phyloP scores from a whole-genome alignment of 2,797 vertebrate genomes.

The Morelia viridis region DNA sequence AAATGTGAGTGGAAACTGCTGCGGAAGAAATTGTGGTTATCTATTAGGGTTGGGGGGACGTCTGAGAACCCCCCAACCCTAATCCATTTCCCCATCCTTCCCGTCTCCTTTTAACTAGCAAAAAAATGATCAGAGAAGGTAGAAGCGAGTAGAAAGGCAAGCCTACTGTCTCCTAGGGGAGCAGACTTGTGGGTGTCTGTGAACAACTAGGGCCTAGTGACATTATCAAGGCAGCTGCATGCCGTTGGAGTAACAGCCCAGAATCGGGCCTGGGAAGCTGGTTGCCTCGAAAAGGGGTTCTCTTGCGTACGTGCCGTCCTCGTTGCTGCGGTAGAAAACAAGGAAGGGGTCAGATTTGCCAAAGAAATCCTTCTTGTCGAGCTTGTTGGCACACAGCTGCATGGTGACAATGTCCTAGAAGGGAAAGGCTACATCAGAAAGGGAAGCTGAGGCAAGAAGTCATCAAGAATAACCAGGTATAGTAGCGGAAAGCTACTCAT shows the following conservation, averaged over 20 bases:
- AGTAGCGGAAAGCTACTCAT: neutral
- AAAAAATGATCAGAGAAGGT: neutral
- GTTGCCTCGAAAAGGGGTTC: neutral
- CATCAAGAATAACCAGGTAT: neutral
- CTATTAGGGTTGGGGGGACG: neutral
- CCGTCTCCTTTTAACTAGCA: neutral
- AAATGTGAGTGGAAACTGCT: neutral
- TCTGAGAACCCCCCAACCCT: neutral
- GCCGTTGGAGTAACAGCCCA: neutral
- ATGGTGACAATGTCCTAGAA: constrained; percentile 90
- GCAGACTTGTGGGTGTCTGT: neutral
- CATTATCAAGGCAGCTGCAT: constrained; percentile 6
- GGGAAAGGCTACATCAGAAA: neutral
- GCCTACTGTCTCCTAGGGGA: neutral
- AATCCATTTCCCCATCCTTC: no score
- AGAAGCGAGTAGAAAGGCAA: neutral
- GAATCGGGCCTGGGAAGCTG: neutral
- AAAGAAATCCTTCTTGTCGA: constrained; percentile 98
- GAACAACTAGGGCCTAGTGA: neutral
- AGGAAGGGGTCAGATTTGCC: constrained; percentile 97
- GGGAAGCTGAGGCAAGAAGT: neutral
- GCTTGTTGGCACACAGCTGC: constrained; percentile 96
- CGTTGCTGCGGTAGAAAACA: constrained; percentile 96
- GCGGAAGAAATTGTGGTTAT: neutral
- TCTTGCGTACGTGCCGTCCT: constrained; percentile 88